Conservation (phyloP, 2,888 invertebrate species). For the Physocephala rufipes region DNA sequence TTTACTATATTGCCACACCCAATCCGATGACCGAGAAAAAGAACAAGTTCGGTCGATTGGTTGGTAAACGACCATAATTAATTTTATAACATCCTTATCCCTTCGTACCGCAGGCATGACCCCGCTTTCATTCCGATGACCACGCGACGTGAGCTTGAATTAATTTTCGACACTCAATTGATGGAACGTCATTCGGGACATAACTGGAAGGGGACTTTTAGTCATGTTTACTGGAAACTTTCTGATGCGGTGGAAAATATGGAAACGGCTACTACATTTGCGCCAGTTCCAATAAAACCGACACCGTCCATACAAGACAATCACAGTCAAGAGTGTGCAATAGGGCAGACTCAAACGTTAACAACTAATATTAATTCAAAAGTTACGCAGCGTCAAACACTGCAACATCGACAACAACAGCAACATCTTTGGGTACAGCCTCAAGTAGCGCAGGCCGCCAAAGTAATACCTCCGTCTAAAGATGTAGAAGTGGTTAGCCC, state of each 20-base stretch:
- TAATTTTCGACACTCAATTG: conserved; percentile 48
- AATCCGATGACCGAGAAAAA: conserved; percentile 44
- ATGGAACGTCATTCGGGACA: conserved; percentile 50
- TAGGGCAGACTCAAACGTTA: not conserved
- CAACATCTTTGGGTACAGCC: not conserved
- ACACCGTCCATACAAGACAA: not conserved
- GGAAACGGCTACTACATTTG: not conserved
- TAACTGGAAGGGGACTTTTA: conserved; percentile 43
- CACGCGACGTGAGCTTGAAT: conserved; percentile 52
- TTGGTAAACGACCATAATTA: conserved; percentile 35
- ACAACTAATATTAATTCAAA: not conserved
- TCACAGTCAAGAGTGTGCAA: not conserved
- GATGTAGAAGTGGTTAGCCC: not conserved
- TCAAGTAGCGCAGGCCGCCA: not conserved
- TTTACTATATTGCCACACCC: conserved; percentile 44
- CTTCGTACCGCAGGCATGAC: conserved; percentile 50
- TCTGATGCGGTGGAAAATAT: conserved; percentile 37
- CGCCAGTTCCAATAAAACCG: no score
- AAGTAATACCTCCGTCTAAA: not conserved
- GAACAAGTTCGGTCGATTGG: conserved; percentile 52
- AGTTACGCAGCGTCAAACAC: not conserved
- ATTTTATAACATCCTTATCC: not conserved
- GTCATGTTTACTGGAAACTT: conserved; percentile 47
- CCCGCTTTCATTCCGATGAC: conserved; percentile 55
- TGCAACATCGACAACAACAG: not conserved